Evolutionary conservation across 2,797 vertebrate species (phyloP), one percentile per base, ranked within the genome.

Genomic region (Oreonectes daqikongensis): DNA sequence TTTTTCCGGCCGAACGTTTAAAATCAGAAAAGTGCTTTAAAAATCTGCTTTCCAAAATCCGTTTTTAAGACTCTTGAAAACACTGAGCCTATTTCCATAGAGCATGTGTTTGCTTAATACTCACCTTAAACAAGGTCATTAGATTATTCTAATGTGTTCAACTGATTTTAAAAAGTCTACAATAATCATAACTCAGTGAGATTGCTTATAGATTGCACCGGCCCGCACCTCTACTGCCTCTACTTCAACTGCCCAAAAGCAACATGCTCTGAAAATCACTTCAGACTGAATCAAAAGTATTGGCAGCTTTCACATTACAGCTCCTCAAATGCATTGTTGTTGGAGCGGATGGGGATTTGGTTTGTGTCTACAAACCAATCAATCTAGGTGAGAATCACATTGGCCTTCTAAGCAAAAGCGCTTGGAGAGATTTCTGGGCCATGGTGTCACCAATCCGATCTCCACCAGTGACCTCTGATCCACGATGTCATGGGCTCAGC

Each of bases 381-480:
- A 91, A 91, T 92, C 90, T 87, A 80, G 85, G 69, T 72, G 81
- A 81, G 88, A 90, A 90, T 89, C 85, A 81, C 86, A 85, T 86
- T 87, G 79, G 82, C 86, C 90, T 90, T 91, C 86, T 85, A 88
- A 87, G 89, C 86, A 85, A 82, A 81, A 81, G 82, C 82, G 80
- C 82, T 75, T n/a, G 83, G 84, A 84, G 83, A 86, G 76, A 79
- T 79, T 60, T 32, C 55, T 55, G 72, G 87, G 86, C 84, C 74
- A 86, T 75, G 59, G 71, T 87, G 89, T 89, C 86, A 84, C 85
- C 78, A 66, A 80, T 80, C 81, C 79, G 87, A 89, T 88, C 94
- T 95, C 93, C 93, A 93, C 89, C 90, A 92, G 89, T 94, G 94
- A 96, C 94, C 95, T 93, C 82, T 86, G 90, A 92, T 91, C 93